phyloP scores from a whole-genome alignment of 2,797 vertebrate species.

The Cyprinodon diabolis region DNA sequence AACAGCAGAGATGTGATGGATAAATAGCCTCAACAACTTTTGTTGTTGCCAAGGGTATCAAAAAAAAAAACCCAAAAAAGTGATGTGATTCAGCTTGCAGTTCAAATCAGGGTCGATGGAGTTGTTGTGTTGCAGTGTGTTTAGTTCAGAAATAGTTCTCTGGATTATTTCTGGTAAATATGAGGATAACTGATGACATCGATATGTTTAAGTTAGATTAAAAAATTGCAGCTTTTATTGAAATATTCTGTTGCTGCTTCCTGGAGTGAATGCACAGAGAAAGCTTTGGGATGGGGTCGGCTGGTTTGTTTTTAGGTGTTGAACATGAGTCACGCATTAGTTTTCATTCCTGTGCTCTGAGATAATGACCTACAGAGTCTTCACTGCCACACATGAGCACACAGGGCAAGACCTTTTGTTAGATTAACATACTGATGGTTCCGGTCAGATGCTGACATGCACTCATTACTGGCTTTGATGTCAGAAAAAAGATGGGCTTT shows the following conservation, averaged over 20 bases:
- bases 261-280: slow-evolving; percentile 26
- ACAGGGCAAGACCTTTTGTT: slow-evolving; percentile 16
- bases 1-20: neutral
- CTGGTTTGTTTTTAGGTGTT: slow-evolving; percentile 50
- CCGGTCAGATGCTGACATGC: neutral
- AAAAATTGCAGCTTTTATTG: neutral
- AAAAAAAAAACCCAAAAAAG: neutral
- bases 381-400: slow-evolving; percentile 17
- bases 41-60: neutral
- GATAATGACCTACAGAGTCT: slow-evolving; percentile 29
- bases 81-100: neutral
- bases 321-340: slow-evolving; percentile 53
- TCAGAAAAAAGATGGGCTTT: neutral
- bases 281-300: slow-evolving; percentile 40
- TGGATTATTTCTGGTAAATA: neutral
- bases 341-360: slow-evolving; percentile 73
- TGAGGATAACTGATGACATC: too few relatives aligned
- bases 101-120: neutral
- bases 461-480: neutral
- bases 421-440: neutral
- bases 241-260: slow-evolving; percentile 33
- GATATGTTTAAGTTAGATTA: neutral
- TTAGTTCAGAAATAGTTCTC: neutral
- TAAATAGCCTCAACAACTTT: neutral
- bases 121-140: slow-evolving; percentile 1